Evolutionary conservation across 2,113 vertebrate species (phyloP), one percentile per base, ranked within the genome.

Genomic region (Cercopithecus mona): DNA sequence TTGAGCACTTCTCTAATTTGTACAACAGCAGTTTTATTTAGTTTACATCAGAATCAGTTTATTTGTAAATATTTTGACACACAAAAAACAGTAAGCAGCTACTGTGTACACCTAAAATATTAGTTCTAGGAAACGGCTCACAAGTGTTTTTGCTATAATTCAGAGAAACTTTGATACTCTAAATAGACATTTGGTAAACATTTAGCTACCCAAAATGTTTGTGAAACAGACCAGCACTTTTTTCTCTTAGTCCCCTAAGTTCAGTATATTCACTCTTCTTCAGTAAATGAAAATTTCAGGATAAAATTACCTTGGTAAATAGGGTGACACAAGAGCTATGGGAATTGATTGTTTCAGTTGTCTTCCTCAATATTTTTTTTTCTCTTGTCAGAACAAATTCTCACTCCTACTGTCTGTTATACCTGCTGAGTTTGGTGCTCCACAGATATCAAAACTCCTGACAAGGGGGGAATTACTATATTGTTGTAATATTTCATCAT

Each of bases 251-350:
- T 9, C 17, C 88, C 23, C 16, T 40, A 94, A 92, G 23, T 35
- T 89, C 32, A 89, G 16, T 75, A 81, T 73, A 80, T 72, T 79
- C n/a, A 80, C 32, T 76, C 38, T 91, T 75, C 50, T 32, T 75
- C 75, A 68, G 12, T 40, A 95, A 76, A 52, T 7, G 30, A 57
- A 92, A 97, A 97, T 0, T 0, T 68, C 95, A 87, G 57, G 18
- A 80, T 38, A 64, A 96, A 30, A 76, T 97, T 84, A 97, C 88
- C 40, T 92, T 93, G 87, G 95, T 97, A 97, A 98, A 59, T 50
- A 86, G 6, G 0, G 2, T 76, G n/a, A 81, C 25, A 50, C 1
- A 4, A 72, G 20, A 8, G 8, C 2, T 57, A 11, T 64, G 2
- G 1, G 5, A 3, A 2, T 30, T 68, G 38, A 30, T 10, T 38